Conservation (phyloP, 2,888 invertebrate species). For the Xiphydria camelus region DNA sequence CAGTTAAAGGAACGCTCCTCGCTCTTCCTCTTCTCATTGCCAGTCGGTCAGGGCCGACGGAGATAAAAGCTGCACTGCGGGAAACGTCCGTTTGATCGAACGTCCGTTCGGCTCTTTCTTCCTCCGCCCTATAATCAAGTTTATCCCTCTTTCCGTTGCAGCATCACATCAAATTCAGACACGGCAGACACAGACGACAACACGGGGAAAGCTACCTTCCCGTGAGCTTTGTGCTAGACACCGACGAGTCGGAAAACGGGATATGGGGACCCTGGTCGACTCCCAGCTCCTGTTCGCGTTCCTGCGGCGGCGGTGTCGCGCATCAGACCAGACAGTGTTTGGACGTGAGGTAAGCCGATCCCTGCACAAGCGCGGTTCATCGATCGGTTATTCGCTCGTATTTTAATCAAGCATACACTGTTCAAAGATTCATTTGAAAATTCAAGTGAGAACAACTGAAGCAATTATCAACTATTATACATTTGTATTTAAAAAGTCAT, state of each 20-base stretch:
- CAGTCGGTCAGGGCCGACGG: no score
- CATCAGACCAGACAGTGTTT: slow-evolving; percentile 80
- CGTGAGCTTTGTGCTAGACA: slow-evolving; percentile 73
- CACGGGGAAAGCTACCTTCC: slow-evolving; percentile 75
- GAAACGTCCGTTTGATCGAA: no score
- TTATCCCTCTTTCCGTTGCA: slow-evolving; percentile 54
- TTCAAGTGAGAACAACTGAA: no score
- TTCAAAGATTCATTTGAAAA: no score
- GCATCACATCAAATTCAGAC: slow-evolving; percentile 62
- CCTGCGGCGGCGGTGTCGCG: slow-evolving; percentile 92
- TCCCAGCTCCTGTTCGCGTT: slow-evolving; percentile 82
- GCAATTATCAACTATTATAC: no score
- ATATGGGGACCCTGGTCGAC: slow-evolving; percentile 85
- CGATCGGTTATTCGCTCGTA: no score
- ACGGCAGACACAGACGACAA: slow-evolving; percentile 75
- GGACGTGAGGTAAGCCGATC: slow-evolving; percentile 62
- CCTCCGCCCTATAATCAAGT: slow-evolving; percentile 18
- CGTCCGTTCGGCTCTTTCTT: no score
- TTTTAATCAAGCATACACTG: no score
- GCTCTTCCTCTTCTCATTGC: not conserved
- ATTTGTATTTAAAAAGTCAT: no score
- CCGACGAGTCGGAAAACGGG: slow-evolving; percentile 67
- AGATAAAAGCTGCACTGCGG: no score
- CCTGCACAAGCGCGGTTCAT: no score
- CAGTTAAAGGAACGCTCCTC: not conserved